Percentiles rank a stretch among this genome's conserved stretches.
Conservation (phyloP, 2,113 vertebrate genomes). For the Ammodytes dubius region DNA sequence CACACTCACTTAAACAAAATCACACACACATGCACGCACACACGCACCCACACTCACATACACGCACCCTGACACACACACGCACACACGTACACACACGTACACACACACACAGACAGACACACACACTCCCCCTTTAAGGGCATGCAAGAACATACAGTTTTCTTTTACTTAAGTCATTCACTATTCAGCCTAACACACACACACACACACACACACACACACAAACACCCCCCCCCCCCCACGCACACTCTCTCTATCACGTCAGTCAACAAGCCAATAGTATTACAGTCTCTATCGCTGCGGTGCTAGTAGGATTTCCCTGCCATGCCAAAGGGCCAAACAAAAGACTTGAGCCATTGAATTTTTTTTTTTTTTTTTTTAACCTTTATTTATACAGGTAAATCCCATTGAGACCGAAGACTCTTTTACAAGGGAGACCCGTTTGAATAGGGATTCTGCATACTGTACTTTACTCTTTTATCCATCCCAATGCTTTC, state of each 20-base stretch:
- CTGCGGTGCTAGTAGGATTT: conserved; percentile 59
- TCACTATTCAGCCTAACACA: conserved; percentile 31
- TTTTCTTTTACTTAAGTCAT: conserved; percentile 45
- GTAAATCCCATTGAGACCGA: no score
- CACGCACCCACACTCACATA: neutral
- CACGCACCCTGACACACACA: neutral
- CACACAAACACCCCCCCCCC: no score
- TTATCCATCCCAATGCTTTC: conserved; percentile 54
- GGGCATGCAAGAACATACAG: conserved; percentile 33
- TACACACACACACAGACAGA: conserved; percentile 2
- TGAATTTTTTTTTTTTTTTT: no score
- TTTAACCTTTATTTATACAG: no score
- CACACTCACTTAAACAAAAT: neutral
- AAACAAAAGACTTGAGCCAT: conserved; percentile 60
- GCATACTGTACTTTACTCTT: conserved; percentile 62
- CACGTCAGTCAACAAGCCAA: conserved; percentile 51
- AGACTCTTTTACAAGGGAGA: no score
- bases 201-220: neutral
- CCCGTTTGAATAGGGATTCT: conserved; percentile 41
- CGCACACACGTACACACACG: neutral
- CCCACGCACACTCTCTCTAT: neutral
- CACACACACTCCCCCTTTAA: conserved; percentile 4
- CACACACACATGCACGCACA: conserved; percentile 1
- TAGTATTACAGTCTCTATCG: neutral
- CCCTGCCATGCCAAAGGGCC: conserved; percentile 52